Evolutionary conservation across 2,113 vertebrate species (phyloP), one percentile per base, ranked within the genome.

Genomic region (Propithecus coquereli): DNA sequence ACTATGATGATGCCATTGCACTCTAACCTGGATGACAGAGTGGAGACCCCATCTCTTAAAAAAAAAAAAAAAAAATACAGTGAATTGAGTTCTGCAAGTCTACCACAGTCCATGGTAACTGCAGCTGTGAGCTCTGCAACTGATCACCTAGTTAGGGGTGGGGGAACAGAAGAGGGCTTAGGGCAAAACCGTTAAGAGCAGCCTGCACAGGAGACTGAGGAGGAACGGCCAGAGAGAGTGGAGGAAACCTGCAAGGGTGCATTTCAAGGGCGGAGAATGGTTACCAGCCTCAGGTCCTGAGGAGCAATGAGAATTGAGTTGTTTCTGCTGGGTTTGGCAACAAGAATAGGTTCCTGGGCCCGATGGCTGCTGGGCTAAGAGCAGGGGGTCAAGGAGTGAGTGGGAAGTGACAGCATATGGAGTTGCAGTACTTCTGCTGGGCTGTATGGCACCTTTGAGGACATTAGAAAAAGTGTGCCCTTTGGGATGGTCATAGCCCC

Each of bases 191-290:
- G 52, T 25, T 34, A 32, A 47, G 59, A 89, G 32, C 54, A 73
- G 30, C 25, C 45, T n/a, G 16, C 32, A 37, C 20, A 65, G 59
- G 83, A 91, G 54, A 18, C 22, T 11, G 59, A 66, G 63, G 54
- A 57, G 3, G 30, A 47, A 0, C 0, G 5, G 27, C 40, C 59
- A 2, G 23, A 14, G 82, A 85, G 47, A 1, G 2, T 0, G 1
- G 50, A 80, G 47, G 47, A 76, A 66, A 30, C 37, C 68, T 22
- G 1, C 47, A 8, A 20, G 63, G 3, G 5, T 43, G 9, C 32
- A 0, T 52, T 57, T 77, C 52, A 17, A 65, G 54, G 61, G 54
- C 54, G 54, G 66, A 43, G 40, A 34, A 3, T 17, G 8, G 17
- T 65, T 12, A 13, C 61, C 4, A 8, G 8, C 7, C 52, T 66